Evolutionary conservation across 2,797 vertebrate species (phyloP), one percentile per base, ranked within the genome.

Genomic region (Paedocypris micromegethes): DNA sequence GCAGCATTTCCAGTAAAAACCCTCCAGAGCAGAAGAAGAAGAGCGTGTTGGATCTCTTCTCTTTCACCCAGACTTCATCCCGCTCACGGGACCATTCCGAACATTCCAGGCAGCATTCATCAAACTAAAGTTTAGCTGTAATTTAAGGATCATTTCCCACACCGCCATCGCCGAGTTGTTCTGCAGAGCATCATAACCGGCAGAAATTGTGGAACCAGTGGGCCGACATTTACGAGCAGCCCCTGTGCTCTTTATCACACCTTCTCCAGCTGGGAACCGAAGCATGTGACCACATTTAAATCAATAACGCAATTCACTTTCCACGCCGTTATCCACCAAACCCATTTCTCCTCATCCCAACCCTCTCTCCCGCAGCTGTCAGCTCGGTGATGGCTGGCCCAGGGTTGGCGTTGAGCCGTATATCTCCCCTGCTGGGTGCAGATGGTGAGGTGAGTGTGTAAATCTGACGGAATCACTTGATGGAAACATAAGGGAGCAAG

Each of bases 221-320:
- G 65, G 44, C 48, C 23, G 56, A 52, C 66, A 53, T 68, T 52
- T 40, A 59, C 46, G 49, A 51, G 49, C 42, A 44, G 42, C 42
- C 48, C 8, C 66, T 46, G 58, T 68, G 44, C 9, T 50, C 54
- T 57, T 66, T 66, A 57, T 66, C 54, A 43, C 47, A 43, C 53
- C 39, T 49, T 57, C 40, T 66, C 64, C 46, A 57, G 9, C 64
- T 66, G 53, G 1, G 46, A 57, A 50, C 1, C 4, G 40, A 37
- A 59, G 6, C 8, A 60, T 47, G 49, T 40, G 68, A 70, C 52
- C 6, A 40, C 47, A 57, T 64, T 70, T 64, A 70, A 64, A 70
- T 70, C 68, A 64, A 64, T 70, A 70, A 64, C 37, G 37, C 68
- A 70, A 70, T 58, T 70, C 53, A 64, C 54, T 64, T 70, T 50